Conservation (phyloP, 2,113 vertebrate genomes). For the Speoplatyrhinus poulsoni region DNA sequence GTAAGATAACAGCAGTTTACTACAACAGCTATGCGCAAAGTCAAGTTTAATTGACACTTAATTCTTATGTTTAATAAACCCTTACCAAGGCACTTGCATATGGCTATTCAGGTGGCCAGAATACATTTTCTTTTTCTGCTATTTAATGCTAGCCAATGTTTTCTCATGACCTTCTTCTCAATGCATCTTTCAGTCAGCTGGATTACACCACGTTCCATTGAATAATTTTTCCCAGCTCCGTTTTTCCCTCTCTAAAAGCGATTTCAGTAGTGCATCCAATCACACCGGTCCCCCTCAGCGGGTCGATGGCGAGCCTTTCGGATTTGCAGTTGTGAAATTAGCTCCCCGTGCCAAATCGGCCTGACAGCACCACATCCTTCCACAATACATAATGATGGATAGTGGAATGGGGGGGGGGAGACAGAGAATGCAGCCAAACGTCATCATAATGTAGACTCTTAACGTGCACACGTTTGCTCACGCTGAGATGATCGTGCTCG, state of each 20-base stretch:
- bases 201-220: background rate
- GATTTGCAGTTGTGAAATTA: constrained; percentile 19
- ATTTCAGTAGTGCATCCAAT: background rate
- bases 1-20: too few species aligned
- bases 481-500: constrained; percentile 24
- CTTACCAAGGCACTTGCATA: too few species aligned
- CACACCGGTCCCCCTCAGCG: constrained; percentile 1
- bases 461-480: constrained; percentile 23
- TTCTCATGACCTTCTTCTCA: too few species aligned
- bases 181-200: background rate
- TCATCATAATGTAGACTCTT: constrained; percentile 20
- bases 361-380: constrained; percentile 21
- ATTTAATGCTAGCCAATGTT: too few species aligned
- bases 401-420: constrained; percentile 24
- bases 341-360: constrained; percentile 9
- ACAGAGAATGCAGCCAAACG: constrained; percentile 36
- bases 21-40: too few species aligned
- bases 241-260: constrained; percentile 3
- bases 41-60: too few species aligned
- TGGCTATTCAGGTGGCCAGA: too few species aligned
- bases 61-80: too few species aligned
- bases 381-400: constrained; percentile 46
- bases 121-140: too few species aligned
- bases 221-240: background rate
- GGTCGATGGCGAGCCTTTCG: constrained; percentile 17